Conservation (phyloP, 2,888 invertebrate species). For the Brachyopa scutellaris region DNA sequence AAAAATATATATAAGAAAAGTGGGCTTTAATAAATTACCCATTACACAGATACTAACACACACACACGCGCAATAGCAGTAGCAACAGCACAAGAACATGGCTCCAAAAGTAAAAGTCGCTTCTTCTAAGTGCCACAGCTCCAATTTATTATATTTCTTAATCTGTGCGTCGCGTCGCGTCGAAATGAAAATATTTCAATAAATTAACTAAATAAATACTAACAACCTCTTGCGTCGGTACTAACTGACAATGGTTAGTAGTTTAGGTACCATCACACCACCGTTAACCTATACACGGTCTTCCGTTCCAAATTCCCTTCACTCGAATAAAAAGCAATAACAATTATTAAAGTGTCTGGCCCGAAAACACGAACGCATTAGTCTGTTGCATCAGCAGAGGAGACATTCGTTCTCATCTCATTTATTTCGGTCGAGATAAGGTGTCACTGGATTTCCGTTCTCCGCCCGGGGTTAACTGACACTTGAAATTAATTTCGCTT, state of each 20-base stretch:
- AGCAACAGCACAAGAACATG: constrained; percentile 28
- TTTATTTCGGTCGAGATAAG: constrained; percentile 65
- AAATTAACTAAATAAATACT: constrained; percentile 66
- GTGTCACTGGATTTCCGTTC: constrained; percentile 62
- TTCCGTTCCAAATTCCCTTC: constrained; percentile 38
- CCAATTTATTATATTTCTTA: constrained; percentile 70
- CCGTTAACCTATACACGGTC: constrained; percentile 37
- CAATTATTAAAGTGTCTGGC: constrained; percentile 69
- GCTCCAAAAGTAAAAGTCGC: constrained; percentile 62
- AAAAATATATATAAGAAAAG: too few species aligned
- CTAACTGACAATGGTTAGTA: too few species aligned
- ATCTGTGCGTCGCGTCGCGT: constrained; percentile 64
- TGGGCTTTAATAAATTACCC: constrained; percentile 53
- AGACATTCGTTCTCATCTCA: constrained; percentile 20
- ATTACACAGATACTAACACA: too few species aligned
- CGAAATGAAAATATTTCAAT: constrained; percentile 57
- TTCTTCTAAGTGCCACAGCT: constrained; percentile 63
- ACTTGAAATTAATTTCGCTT: constrained; percentile 68
- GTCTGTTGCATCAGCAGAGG: constrained; percentile 2
- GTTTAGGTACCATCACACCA: too few species aligned
- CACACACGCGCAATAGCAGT: too few species aligned
- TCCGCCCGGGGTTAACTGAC: constrained; percentile 42
- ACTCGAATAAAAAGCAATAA: constrained; percentile 44
- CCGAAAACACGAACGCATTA: constrained; percentile 69
- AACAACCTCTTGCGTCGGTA: neutral